These are phyloP conservation scores for Tautogolabrus adspersus DNA, from an alignment of 2,113 vertebrate genomes.

Conservation along the genomic window DNA sequence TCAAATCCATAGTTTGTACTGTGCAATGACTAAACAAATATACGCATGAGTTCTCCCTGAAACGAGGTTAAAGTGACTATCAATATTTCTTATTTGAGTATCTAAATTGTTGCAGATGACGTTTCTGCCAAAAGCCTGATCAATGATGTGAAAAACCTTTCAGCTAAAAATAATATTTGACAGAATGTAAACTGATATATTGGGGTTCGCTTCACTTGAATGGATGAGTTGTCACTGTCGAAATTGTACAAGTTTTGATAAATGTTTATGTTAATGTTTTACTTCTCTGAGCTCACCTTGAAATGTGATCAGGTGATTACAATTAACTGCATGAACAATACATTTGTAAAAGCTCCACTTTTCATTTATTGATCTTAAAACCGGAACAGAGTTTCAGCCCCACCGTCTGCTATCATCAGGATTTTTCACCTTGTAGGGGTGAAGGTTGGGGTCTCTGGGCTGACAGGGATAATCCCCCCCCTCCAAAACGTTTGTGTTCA, in stretches of 20 bases:
- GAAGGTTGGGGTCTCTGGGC: constrained; percentile 73
- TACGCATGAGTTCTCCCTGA: too few relatives aligned
- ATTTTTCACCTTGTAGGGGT: constrained; percentile 72
- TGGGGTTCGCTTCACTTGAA: neutral
- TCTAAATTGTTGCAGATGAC: neutral
- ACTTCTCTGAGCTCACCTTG: constrained; percentile 15
- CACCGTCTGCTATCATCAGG: constrained; percentile 31
- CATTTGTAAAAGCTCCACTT: constrained; percentile 1
- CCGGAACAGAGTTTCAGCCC: constrained; percentile 32
- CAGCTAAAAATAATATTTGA: neutral
- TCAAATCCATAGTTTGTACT: too few relatives aligned
- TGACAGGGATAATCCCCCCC: constrained; percentile 79
- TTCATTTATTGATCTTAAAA: constrained; percentile 7
- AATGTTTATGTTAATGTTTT: neutral
- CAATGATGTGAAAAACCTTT: too few relatives aligned
- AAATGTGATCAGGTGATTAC: constrained; percentile 4
- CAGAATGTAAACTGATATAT: neutral
- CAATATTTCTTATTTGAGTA: neutral
- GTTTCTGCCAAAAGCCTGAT: neutral
- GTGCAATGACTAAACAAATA: too few relatives aligned
- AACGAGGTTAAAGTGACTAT: neutral
- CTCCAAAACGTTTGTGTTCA: constrained; percentile 79
- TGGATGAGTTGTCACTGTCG: neutral
- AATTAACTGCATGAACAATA: constrained; percentile 10
- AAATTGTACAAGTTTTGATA: neutral